phyloP scores from a whole-genome alignment of 2,113 vertebrate genomes.

The Ondatra zibethicus region DNA sequence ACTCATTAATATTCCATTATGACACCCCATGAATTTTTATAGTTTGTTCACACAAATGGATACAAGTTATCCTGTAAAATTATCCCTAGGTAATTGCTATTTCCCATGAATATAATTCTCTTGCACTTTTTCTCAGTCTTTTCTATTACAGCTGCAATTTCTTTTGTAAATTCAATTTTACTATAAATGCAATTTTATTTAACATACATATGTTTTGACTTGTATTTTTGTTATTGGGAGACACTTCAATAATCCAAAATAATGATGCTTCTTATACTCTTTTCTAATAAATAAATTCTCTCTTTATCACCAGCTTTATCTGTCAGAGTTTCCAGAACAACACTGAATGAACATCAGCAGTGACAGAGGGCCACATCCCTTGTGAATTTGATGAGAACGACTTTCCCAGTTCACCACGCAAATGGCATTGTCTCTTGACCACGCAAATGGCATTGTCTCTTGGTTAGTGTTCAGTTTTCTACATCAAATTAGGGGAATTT shows the following conservation, averaged over 20 bases:
- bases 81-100: neutral
- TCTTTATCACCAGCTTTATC: slow-evolving; percentile 30
- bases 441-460: slow-evolving; percentile 5
- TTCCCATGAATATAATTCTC: neutral
- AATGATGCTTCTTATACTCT: neutral
- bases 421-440: neutral
- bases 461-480: slow-evolving; percentile 43
- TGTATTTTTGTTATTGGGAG: slow-evolving; percentile 43
- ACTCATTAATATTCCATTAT: neutral
- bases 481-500: slow-evolving; percentile 32
- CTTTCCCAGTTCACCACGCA: neutral
- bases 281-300: slow-evolving; percentile 18
- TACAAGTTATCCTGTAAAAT: slow-evolving; percentile 3
- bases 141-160: neutral
- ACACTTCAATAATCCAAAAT: slow-evolving; percentile 44
- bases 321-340: slow-evolving; percentile 43
- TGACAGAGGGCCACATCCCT: neutral
- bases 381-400: slow-evolving; percentile 7
- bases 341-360: slow-evolving; percentile 2
- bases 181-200: slow-evolving; percentile 22
- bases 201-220: slow-evolving; percentile 38
- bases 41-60: neutral
- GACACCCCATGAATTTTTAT: neutral
- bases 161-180: neutral
- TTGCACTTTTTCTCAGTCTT: neutral